A percentile compares a stretch with the other conserved stretches of the same genome.
These are phyloP conservation scores for Drosophila nasuta DNA, from an alignment of 1,140 invertebrate genomes.

Conservation along the genomic window DNA sequence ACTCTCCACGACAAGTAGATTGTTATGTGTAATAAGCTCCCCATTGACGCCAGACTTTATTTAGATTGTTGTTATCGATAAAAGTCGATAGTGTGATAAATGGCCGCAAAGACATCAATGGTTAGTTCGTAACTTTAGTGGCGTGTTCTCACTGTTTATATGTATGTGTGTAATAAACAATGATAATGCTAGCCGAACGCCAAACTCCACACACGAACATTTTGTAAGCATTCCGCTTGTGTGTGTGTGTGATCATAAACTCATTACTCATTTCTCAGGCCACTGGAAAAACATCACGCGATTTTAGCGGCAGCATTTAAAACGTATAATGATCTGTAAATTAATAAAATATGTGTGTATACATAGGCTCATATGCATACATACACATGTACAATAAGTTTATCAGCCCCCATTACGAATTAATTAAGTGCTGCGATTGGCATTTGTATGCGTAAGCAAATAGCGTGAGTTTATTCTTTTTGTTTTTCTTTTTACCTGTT, in stretches of 20 bases:
- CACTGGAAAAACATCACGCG: conserved; percentile 59
- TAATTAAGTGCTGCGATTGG: conserved; percentile 20
- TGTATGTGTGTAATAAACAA: conserved; percentile 45
- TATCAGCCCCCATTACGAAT: conserved; percentile 29
- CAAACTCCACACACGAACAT: too few relatives aligned
- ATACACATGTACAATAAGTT: conserved; percentile 13
- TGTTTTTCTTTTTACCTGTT: conserved; percentile 16
- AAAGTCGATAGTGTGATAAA: conserved; percentile 54
- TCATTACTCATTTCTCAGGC: conserved; percentile 47
- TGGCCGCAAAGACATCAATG: conserved; percentile 51
- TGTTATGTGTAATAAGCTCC: neutral
- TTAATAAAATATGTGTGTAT: conserved; percentile 33
- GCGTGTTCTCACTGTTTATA: conserved; percentile 58
- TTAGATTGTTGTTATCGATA: conserved; percentile 39
- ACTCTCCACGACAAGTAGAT: neutral
- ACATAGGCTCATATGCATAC: conserved; percentile 8
- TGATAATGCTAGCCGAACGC: conserved; percentile 53
- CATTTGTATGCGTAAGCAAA: conserved; percentile 9
- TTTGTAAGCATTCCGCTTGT: conserved; percentile 13
- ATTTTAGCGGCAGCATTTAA: conserved; percentile 29
- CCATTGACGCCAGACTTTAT: neutral
- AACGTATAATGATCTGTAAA: conserved; percentile 42
- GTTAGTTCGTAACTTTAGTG: conserved; percentile 48
- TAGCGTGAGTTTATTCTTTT: conserved; percentile 1
- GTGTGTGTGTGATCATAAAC: conserved; percentile 15